phyloP scores from a whole-genome alignment of 2,797 vertebrate species.

The Clamator glandarius region DNA sequence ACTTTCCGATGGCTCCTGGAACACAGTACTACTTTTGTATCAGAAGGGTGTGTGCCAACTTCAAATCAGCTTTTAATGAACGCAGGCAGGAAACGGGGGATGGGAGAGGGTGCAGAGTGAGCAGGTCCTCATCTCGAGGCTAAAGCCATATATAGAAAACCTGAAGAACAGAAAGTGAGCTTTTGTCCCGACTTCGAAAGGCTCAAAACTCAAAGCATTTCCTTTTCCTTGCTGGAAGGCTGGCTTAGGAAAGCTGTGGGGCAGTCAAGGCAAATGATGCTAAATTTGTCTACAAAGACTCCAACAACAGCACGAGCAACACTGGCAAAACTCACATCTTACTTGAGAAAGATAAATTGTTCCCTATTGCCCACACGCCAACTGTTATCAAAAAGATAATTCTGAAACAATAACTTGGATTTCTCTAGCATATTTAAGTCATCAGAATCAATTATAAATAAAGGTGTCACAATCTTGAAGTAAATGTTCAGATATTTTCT shows the following conservation, averaged over 20 bases:
- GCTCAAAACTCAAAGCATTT: slow-evolving; percentile 54
- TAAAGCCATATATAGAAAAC: slow-evolving; percentile 76
- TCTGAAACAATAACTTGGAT: background rate
- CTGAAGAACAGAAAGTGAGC: slow-evolving; percentile 81
- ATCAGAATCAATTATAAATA: background rate
- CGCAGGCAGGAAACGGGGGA: slow-evolving; percentile 86
- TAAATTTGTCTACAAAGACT: slow-evolving; percentile 15
- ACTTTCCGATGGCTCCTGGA: slow-evolving; percentile 74
- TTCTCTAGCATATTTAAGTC: background rate
- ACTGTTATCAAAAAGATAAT: background rate
- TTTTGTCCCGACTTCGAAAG: slow-evolving; percentile 72
- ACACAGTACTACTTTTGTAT: slow-evolving; percentile 85
- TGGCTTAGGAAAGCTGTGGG: slow-evolving; percentile 1
- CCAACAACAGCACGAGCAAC: background rate
- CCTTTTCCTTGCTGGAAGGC: slow-evolving; percentile 23
- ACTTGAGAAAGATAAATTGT: background rate
- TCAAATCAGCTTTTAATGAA: slow-evolving; percentile 85
- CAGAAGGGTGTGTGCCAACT: slow-evolving; percentile 75
- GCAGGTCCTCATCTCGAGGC: slow-evolving; percentile 85
- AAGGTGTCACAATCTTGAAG: background rate
- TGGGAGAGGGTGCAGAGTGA: slow-evolving; percentile 69
- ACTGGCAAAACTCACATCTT: background rate
- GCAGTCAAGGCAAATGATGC: background rate
- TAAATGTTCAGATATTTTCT: background rate
- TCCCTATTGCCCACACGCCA: background rate